phyloP scores from a whole-genome alignment of 2,113 vertebrate genomes.

The Jacana jacana region DNA sequence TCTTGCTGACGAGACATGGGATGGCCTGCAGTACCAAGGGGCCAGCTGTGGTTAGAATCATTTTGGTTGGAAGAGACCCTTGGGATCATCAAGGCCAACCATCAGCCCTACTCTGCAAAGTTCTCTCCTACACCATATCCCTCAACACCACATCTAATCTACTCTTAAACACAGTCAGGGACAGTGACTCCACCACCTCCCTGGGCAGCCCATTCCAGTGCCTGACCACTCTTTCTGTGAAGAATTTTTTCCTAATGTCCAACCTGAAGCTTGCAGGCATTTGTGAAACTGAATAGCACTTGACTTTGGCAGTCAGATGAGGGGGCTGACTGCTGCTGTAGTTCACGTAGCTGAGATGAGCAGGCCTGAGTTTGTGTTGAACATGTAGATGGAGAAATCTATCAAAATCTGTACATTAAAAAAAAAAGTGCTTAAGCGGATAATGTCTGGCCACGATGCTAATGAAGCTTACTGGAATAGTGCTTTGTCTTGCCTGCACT shows the following conservation, averaged over 20 bases:
- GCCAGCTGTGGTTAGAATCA: not conserved
- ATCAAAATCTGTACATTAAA: not conserved
- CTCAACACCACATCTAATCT: no score
- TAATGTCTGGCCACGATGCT: rapidly evolving
- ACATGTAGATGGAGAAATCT: not conserved
- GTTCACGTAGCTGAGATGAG: not conserved
- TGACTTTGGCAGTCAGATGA: not conserved
- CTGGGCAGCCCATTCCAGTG: no score
- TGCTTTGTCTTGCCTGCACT: not conserved
- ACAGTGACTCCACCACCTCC: no score
- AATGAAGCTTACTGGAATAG: not conserved
- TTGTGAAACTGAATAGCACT: not conserved
- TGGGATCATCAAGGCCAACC: no score
- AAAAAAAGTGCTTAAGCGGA: not conserved
- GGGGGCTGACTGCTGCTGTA: not conserved
- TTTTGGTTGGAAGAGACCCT: no score
- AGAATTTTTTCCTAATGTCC: no score
- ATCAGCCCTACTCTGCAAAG: no score
- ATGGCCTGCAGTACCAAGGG: not conserved
- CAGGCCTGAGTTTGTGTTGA: not conserved
- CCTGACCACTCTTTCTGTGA: no score
- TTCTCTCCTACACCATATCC: no score
- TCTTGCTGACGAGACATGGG: not conserved
- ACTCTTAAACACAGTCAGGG: no score
- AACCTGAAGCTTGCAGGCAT: no score